phyloP scores from a whole-genome alignment of 2,113 vertebrate genomes.

The Buteo buteo region DNA sequence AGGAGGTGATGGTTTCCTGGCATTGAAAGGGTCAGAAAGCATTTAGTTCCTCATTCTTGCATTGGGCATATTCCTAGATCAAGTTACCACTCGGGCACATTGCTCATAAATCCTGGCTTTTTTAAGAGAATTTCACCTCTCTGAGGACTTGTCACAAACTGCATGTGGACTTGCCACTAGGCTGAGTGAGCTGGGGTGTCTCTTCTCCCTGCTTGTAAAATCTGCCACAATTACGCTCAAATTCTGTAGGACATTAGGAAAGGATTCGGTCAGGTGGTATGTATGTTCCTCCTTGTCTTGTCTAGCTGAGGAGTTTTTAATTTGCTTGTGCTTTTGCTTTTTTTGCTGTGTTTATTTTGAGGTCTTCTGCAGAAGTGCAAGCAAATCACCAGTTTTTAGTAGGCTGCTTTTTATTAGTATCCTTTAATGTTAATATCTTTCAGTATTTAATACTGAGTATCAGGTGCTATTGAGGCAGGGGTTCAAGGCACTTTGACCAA shows the following conservation, averaged over 20 bases:
- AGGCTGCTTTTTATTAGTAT: not conserved
- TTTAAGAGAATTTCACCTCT: not conserved
- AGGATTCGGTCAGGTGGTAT: not conserved
- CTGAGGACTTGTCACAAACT: not conserved
- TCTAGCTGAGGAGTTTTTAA: not conserved
- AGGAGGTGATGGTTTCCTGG: not conserved
- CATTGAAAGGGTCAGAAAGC: not conserved
- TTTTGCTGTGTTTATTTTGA: not conserved
- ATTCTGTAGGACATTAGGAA: not conserved
- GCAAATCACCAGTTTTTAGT: not conserved
- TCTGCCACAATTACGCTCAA: not conserved
- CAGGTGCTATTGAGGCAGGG: not conserved
- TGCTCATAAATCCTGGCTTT: not conserved
- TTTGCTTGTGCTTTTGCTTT: not conserved
- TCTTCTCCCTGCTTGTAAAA: not conserved
- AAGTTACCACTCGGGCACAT: not conserved
- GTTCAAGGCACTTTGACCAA: not conserved
- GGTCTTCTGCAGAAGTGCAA: not conserved
- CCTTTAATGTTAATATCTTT: not conserved
- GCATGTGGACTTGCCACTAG: not conserved
- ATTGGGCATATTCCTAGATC: not conserved
- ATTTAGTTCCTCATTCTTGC: not conserved
- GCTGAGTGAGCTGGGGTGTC: not conserved
- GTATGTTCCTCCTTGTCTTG: not conserved
- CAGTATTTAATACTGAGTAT: not conserved